Base-by-base conservation (phyloP, 2,888 invertebrate genomes). In the Acrocyrtus sp. region DNA sequence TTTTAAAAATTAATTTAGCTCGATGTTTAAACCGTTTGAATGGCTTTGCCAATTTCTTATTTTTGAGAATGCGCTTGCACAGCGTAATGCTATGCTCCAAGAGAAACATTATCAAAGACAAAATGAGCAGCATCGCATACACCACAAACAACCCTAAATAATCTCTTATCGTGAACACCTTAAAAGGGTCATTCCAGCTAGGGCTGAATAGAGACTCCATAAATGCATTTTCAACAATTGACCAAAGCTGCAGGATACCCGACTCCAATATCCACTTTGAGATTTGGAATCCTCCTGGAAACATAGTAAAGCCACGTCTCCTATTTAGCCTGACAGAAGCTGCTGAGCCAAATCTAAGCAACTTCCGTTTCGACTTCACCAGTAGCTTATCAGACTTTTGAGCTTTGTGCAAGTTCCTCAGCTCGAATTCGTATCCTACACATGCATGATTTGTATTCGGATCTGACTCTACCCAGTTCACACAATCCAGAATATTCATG, bases 401-500 rank as follows among this genome's bases (percentile, higher is more conserved):
- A 17, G 63, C 62, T 27, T 74, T 77, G 24, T 74, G 77, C n/a
- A 79, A 29, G 70, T 76, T 79, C 27, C 79, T 48, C 17, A 77
- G 54, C 50, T 79, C 79, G 70, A 79, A 79, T 26, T 79, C 79
- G 50, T 78, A 79, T 5, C 76, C 79, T 15, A 79, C 66, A 27
- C 79, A 79, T 8, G 76, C 77, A 65, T 77, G 76, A 72, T 74
- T 77, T 19, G 62, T 53, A 10, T 63, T 65, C 1, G 63, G 58
- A 10, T 51, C 58, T 34, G 63, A 43, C 34, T 79, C 77, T 2
- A 75, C 75, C 77, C 79, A 77, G 47, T 75, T 76, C 2, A 79
- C 75, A 27, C 79, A 79, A 50, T 79, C 77, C 17, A 75, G 60
- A 45, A 79, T 77, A 26, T 76, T 75, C 15, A 78, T 69, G 47